Percentiles rank a stretch among this genome's conserved stretches.
Evolutionary conservation across 2,888 invertebrate species (phyloP).

Genomic region (Caenorhabditis auriculariae): DNA sequence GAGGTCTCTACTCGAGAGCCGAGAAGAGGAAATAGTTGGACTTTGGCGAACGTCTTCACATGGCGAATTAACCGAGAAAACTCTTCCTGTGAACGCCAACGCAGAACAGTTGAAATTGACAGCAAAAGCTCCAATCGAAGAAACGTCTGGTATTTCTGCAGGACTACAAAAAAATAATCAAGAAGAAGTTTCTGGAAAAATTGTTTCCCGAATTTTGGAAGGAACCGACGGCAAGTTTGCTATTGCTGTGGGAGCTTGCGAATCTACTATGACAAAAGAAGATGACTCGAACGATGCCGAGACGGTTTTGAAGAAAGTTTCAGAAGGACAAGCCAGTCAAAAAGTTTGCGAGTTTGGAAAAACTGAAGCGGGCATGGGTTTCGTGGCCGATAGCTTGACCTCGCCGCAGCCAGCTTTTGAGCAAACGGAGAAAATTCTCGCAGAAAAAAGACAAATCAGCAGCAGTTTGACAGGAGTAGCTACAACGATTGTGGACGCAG

Average conservation of each 20-base stretch:
- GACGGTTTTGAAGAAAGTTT: neutral
- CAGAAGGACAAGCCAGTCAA: too few species aligned
- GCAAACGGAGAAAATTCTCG: too few species aligned
- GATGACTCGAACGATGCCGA: neutral
- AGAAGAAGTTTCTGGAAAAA: slow-evolving; percentile 5
- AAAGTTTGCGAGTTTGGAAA: too few species aligned
- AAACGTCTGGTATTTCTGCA: slow-evolving; percentile 8
- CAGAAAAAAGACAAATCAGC: too few species aligned
- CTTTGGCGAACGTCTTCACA: slow-evolving; percentile 15
- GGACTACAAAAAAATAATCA: slow-evolving; percentile 16
- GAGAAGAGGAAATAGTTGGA: slow-evolving; percentile 19
- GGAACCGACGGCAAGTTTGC: slow-evolving; percentile 14
- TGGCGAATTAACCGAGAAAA: slow-evolving; percentile 6
- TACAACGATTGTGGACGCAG: too few species aligned
- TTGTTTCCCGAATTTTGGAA: slow-evolving; percentile 5
- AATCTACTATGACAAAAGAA: neutral
- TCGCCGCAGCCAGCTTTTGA: too few species aligned
- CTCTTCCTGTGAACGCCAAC: slow-evolving; percentile 13
- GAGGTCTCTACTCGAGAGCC: too few species aligned
- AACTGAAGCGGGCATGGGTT: too few species aligned
- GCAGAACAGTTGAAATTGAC: slow-evolving; percentile 10
- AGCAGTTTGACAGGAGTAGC: too few species aligned
- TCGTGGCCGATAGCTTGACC: too few species aligned
- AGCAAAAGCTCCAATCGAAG: slow-evolving; percentile 12
- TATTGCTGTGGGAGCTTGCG: too few species aligned